A percentile compares a stretch with the other conserved stretches of the same genome.
Conservation (phyloP, 2,888 invertebrate species). For the Cremastinae sp. region DNA sequence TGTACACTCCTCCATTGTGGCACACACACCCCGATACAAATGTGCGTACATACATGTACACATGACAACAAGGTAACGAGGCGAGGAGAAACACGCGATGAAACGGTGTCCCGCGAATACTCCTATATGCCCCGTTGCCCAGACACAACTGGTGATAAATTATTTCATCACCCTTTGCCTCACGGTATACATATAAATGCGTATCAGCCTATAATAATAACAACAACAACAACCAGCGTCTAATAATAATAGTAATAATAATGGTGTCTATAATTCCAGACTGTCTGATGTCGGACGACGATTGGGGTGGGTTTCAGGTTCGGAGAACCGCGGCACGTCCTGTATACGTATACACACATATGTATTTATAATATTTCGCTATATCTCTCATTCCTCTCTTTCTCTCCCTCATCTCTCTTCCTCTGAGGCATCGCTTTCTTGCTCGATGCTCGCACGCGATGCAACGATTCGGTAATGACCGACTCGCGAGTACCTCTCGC, state of each 20-base stretch:
- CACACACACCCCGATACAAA: conserved; percentile 15
- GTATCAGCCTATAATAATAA: not conserved
- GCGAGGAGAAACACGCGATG: conserved; percentile 36
- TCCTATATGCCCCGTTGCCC: conserved; percentile 27
- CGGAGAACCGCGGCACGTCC: conserved; percentile 43
- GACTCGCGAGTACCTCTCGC: conserved; percentile 16
- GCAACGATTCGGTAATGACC: conserved; percentile 47
- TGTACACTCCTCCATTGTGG: conserved; percentile 12
- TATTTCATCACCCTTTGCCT: conserved; percentile 50
- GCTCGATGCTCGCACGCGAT: conserved; percentile 49
- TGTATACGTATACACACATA: too few species aligned
- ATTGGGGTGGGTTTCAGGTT: conserved; percentile 39
- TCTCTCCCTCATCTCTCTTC: conserved; percentile 14
- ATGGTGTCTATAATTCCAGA: conserved; percentile 44
- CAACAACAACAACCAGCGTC: too few species aligned
- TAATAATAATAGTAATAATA: not conserved
- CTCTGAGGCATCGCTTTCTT: not conserved
- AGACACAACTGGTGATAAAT: conserved; percentile 45
- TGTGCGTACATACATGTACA: conserved; percentile 21
- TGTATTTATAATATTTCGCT: too few species aligned
- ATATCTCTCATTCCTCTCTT: conserved; percentile 17
- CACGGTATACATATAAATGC: conserved; percentile 14
- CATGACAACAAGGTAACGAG: conserved; percentile 52
- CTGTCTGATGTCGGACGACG: conserved; percentile 28
- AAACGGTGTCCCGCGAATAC: conserved; percentile 29